These are phyloP conservation scores for Anagrus nilaparvatae DNA, from an alignment of 1,140 invertebrate species.

Conservation along the genomic window DNA sequence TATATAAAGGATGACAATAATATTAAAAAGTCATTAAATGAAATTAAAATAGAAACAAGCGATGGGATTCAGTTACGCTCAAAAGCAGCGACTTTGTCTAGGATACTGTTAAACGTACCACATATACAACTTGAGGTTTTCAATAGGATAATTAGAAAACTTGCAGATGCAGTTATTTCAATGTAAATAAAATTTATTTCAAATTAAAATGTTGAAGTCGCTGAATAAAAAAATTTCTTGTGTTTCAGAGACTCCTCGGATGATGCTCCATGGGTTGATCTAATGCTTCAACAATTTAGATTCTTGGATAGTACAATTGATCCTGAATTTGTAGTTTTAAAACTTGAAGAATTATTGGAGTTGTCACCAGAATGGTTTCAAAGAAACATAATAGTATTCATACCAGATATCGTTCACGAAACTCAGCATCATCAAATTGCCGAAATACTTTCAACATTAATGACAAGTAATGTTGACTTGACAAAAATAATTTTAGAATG, in stretches of 20 bases:
- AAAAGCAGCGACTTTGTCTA: slow-evolving; percentile 26
- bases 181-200: slow-evolving; percentile 24
- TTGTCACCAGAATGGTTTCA: slow-evolving; percentile 36
- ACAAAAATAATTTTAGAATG: slow-evolving; percentile 30
- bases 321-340: slow-evolving; percentile 22
- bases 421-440: slow-evolving; percentile 30
- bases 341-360: slow-evolving; percentile 32
- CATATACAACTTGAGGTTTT: slow-evolving; percentile 28
- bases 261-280: slow-evolving; percentile 26
- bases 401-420: slow-evolving; percentile 36
- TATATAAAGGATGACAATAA: slow-evolving; percentile 27
- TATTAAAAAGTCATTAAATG: slow-evolving; percentile 26
- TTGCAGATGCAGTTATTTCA: slow-evolving; percentile 31
- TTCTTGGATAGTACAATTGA: slow-evolving; percentile 31
- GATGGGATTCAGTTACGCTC: slow-evolving; percentile 15
- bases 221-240: no score
- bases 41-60: slow-evolving; percentile 24
- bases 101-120: slow-evolving; percentile 32
- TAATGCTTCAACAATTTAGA: slow-evolving; percentile 33
- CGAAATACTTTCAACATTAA: slow-evolving; percentile 30
- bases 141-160: slow-evolving; percentile 25
- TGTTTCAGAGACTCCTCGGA: slow-evolving; percentile 27
- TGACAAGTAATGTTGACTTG: slow-evolving; percentile 28
- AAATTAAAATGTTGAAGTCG: no score
- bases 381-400: slow-evolving; percentile 28